These are phyloP conservation scores for Apostichopus japonicus DNA, from an alignment of 35 echinoderm and acorn worm genomes.

Conservation along the genomic window DNA sequence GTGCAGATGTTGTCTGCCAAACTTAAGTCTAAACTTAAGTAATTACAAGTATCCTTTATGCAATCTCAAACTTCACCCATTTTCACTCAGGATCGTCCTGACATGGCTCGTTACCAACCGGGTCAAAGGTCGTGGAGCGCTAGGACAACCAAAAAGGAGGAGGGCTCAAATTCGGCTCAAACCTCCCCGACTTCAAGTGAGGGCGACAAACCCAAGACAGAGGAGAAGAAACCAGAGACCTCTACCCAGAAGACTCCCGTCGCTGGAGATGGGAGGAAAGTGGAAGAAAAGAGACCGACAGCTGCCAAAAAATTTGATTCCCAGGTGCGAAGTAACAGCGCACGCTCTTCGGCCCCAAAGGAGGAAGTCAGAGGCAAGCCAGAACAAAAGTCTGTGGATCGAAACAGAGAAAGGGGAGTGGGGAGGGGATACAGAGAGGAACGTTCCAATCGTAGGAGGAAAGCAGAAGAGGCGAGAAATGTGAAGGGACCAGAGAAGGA, in stretches of 20 bases:
- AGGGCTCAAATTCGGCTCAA: conserved; percentile 19
- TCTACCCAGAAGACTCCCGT: conserved; percentile 16
- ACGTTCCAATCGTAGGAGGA: conserved; percentile 39
- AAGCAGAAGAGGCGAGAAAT: conserved; percentile 37
- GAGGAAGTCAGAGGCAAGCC: conserved; percentile 21
- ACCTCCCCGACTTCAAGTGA: conserved; percentile 18
- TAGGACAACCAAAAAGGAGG: conserved; percentile 23
- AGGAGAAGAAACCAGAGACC: conserved; percentile 1
- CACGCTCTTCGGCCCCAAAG: not conserved
- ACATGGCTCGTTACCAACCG: conserved; percentile 52
- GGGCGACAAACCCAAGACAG: conserved; percentile 21
- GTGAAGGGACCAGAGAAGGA: conserved; percentile 5
- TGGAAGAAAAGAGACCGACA: conserved; percentile 49
- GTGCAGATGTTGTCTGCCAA: too few species aligned
- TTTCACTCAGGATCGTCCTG: conserved; percentile 37
- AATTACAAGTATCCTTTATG: too few species aligned
- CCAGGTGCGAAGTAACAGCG: conserved; percentile 13
- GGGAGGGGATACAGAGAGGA: conserved; percentile 50
- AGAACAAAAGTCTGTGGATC: conserved; percentile 24
- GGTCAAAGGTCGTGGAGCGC: conserved; percentile 45
- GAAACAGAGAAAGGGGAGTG: conserved; percentile 1
- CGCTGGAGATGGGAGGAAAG: not conserved
- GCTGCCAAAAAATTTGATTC: conserved; percentile 51
- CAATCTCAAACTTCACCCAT: not conserved
- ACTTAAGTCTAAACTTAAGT: too few species aligned